Conservation (phyloP, 2,797 vertebrate genomes). For the Diglossa cyanea region DNA sequence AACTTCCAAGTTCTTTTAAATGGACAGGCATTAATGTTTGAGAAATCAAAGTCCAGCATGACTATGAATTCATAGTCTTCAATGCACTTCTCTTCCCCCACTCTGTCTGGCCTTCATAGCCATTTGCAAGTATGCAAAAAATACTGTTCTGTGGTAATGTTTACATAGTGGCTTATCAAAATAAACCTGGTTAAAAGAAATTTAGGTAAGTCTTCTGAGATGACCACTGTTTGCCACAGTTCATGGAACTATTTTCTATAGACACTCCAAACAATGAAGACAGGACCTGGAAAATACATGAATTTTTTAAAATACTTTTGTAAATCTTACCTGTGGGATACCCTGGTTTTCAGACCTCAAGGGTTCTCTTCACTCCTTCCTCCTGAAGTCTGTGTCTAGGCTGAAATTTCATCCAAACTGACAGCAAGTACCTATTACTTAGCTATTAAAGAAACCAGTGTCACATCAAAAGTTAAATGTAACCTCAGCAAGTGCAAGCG, state of each 20-base stretch:
- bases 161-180: background rate
- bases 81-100: background rate
- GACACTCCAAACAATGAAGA: background rate
- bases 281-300: background rate
- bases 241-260: background rate
- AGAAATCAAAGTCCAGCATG: background rate
- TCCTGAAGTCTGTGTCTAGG: background rate
- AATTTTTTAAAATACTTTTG: background rate
- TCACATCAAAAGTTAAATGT: background rate
- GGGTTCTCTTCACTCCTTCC: background rate
- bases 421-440: background rate
- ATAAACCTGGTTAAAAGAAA: background rate
- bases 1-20: background rate
- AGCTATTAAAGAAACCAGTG: background rate
- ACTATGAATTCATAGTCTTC: background rate
- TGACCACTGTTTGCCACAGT: background rate
- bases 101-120: background rate
- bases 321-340: background rate
- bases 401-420: background rate
- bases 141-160: background rate
- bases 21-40: background rate
- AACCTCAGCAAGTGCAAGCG: background rate
- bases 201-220: background rate
- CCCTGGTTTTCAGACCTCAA: background rate
- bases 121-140: background rate